Evolutionary conservation across 1,140 invertebrate genomes (phyloP).

Genomic region (Episyrphus balteatus): DNA sequence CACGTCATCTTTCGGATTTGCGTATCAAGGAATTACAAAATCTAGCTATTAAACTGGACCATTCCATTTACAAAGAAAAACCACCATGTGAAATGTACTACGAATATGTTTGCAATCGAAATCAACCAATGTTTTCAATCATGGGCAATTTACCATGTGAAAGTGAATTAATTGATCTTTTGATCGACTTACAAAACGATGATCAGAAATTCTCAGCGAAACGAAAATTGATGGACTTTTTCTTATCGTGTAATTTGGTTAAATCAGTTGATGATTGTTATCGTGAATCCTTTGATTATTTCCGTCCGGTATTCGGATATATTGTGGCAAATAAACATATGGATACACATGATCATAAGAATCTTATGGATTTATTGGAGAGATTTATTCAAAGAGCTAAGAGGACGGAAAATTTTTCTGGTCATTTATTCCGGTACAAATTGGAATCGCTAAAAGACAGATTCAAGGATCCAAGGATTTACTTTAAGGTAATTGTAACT

Average conservation of each 20-base stretch:
- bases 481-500: conserved; percentile 12
- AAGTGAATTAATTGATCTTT: conserved; percentile 18
- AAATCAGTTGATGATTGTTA: conserved; percentile 29
- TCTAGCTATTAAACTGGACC: conserved; percentile 17
- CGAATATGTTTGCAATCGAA: conserved; percentile 30
- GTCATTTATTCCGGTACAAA: conserved; percentile 13
- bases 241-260: conserved; percentile 23
- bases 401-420: conserved; percentile 1
- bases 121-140: conserved; percentile 23
- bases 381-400: conserved; percentile 13
- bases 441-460: conserved; percentile 18
- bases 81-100: conserved; percentile 29
- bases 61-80: conserved; percentile 22
- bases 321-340: conserved; percentile 24
- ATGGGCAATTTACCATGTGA: conserved; percentile 25
- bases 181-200: conserved; percentile 23
- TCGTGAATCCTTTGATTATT: conserved; percentile 29
- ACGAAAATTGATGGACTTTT: conserved; percentile 27
- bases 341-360: conserved; percentile 14
- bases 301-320: conserved; percentile 28
- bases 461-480: conserved; percentile 18
- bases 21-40: conserved; percentile 21
- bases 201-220: conserved; percentile 21
- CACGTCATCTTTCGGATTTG: conserved; percentile 19
- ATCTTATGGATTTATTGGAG: conserved; percentile 17